These are phyloP conservation scores for Oscarella lobularis DNA, from an alignment of 37 sponge, comb jelly and placozoan genomes.

Conservation along the genomic window DNA sequence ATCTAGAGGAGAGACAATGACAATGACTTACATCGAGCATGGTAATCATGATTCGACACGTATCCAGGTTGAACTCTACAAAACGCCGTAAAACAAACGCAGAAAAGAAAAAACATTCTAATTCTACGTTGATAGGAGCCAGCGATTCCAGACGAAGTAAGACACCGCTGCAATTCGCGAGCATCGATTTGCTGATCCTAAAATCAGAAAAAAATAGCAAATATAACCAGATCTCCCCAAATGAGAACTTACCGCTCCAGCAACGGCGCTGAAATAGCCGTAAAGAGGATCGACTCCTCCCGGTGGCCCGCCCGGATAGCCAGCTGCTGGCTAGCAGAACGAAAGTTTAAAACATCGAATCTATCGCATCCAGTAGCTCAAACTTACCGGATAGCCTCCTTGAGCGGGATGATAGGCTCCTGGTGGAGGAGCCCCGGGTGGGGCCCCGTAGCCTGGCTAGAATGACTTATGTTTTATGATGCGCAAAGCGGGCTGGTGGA, in stretches of 20 bases:
- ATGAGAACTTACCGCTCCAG: slow-evolving; percentile 48
- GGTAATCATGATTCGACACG: slow-evolving; percentile 77
- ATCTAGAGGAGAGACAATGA: not conserved
- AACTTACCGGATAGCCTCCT: too few species aligned
- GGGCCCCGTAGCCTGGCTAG: too few species aligned
- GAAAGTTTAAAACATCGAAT: too few species aligned
- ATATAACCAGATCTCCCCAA: not conserved
- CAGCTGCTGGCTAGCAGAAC: not conserved
- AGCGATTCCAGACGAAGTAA: slow-evolving; percentile 37
- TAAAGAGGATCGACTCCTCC: slow-evolving; percentile 62
- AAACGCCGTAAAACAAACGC: slow-evolving; percentile 1
- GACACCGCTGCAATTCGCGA: slow-evolving; percentile 62
- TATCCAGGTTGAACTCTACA: slow-evolving; percentile 66
- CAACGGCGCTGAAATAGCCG: slow-evolving; percentile 59
- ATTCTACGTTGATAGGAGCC: slow-evolving; percentile 35
- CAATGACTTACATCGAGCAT: slow-evolving; percentile 66
- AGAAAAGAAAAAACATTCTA: slow-evolving; percentile 1
- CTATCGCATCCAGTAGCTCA: too few species aligned
- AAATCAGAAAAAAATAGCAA: slow-evolving; percentile 1
- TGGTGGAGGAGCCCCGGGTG: too few species aligned
- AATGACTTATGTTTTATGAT: too few species aligned
- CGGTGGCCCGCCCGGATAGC: slow-evolving; percentile 12
- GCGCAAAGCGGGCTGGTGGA: too few species aligned
- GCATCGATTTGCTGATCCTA: slow-evolving; percentile 87
- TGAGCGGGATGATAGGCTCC: too few species aligned